These are phyloP conservation scores for Salvator merianae DNA, from an alignment of 2,113 vertebrate genomes.

Conservation along the genomic window DNA sequence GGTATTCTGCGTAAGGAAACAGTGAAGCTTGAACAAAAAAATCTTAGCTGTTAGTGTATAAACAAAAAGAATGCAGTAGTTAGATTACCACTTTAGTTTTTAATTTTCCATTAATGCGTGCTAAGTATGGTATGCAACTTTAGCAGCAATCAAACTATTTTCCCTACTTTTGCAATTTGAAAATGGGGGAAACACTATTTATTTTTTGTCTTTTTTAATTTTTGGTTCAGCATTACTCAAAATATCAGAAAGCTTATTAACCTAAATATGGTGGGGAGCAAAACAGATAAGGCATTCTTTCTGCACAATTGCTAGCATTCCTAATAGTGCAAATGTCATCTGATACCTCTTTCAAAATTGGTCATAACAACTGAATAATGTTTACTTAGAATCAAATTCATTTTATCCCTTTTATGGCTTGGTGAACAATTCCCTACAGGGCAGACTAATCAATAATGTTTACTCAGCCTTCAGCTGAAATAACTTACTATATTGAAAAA, in stretches of 20 bases:
- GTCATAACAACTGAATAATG: conserved; percentile 54
- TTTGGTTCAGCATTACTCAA: conserved; percentile 75
- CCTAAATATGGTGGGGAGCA: conserved; percentile 66
- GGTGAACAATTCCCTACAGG: conserved; percentile 58
- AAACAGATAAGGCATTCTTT: conserved; percentile 79
- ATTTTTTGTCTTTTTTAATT: conserved; percentile 49
- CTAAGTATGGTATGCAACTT: conserved; percentile 54
- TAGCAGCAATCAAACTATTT: conserved; percentile 49
- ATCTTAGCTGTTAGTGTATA: conserved; percentile 54
- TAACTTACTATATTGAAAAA: conserved; percentile 29
- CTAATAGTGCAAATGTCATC: conserved; percentile 80
- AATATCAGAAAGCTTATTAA: conserved; percentile 77
- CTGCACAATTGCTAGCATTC: conserved; percentile 72
- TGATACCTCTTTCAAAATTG: conserved; percentile 63
- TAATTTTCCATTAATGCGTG: conserved; percentile 45
- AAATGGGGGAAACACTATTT: conserved; percentile 42
- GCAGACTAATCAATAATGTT: conserved; percentile 20
- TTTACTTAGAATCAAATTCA: conserved; percentile 65
- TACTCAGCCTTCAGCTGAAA: conserved; percentile 47
- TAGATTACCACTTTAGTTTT: conserved; percentile 44
- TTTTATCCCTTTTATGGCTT: conserved; percentile 76
- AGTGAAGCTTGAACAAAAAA: conserved; percentile 48
- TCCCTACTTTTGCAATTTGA: conserved; percentile 51
- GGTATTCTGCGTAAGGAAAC: conserved; percentile 74
- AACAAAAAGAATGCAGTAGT: conserved; percentile 37